Evolutionary conservation across 2,888 invertebrate genomes (phyloP).

Genomic region (Synanthedon vespiformis): DNA sequence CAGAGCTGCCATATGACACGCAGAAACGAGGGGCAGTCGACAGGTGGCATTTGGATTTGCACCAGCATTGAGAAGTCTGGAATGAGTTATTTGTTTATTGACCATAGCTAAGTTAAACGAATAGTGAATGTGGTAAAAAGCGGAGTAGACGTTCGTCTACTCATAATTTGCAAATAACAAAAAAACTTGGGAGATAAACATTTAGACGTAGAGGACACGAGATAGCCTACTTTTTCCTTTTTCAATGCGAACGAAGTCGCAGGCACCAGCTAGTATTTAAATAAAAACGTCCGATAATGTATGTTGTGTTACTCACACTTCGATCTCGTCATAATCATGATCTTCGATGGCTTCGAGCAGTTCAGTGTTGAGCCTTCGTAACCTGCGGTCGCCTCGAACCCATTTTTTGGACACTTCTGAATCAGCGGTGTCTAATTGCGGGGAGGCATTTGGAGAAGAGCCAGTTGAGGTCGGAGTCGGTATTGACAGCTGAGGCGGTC

Average conservation of each 20-base stretch:
- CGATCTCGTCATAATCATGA: slow-evolving; percentile 43
- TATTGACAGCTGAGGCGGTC: slow-evolving; percentile 18
- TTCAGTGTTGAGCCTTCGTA: slow-evolving; percentile 59
- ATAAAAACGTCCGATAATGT: no score
- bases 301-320: slow-evolving; percentile 25
- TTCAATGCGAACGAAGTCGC: no score
- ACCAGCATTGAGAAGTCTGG: slow-evolving; percentile 52
- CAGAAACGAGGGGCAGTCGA: slow-evolving; percentile 46
- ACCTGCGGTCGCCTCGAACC: slow-evolving; percentile 46
- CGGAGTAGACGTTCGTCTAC: no score
- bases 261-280: no score
- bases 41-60: slow-evolving; percentile 66
- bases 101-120: no score
- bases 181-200: no score
- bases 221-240: no score
- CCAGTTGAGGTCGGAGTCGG: slow-evolving; percentile 30
- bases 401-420: slow-evolving; percentile 28
- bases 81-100: slow-evolving; percentile 2
- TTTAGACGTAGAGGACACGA: no score
- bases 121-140: no score
- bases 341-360: slow-evolving; percentile 52
- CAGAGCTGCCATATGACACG: slow-evolving; percentile 58
- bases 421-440: slow-evolving; percentile 20
- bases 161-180: no score
- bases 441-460: slow-evolving; percentile 42